A percentile compares a stretch with the other conserved stretches of the same genome.
These are phyloP conservation scores for Lacerta viridis DNA, from an alignment of 2,797 vertebrate genomes.

Conservation along the genomic window DNA sequence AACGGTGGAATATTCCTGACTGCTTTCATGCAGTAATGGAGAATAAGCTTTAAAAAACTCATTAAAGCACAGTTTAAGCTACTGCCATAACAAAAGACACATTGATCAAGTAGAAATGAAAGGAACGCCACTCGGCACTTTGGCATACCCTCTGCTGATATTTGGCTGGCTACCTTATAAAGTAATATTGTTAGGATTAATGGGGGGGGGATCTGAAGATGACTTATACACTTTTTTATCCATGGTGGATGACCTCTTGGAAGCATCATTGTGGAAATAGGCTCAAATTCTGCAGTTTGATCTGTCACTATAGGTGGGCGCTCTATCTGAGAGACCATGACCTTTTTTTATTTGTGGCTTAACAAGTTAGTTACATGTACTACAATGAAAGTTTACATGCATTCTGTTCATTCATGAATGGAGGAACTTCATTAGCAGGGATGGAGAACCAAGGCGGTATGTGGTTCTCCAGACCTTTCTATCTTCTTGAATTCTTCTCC, in stretches of 20 bases:
- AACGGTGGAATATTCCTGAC: background rate
- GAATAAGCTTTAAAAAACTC: constrained; percentile 1
- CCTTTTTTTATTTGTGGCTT: background rate
- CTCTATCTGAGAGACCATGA: background rate
- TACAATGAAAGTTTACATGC: background rate
- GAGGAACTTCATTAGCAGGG: background rate
- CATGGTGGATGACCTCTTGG: background rate
- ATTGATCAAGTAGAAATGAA: constrained; percentile 16
- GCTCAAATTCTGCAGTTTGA: background rate
- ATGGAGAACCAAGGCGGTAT: no score
- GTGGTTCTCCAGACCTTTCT: no score
- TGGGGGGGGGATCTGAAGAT: background rate
- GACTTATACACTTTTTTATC: background rate
- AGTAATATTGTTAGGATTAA: background rate
- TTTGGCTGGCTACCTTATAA: background rate
- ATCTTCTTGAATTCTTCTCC: no score
- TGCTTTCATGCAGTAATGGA: background rate
- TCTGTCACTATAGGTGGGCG: background rate
- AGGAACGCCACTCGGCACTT: background rate
- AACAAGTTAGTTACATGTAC: background rate
- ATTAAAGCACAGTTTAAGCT: background rate
- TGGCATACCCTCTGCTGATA: background rate
- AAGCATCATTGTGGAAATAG: background rate
- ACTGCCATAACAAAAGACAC: background rate
- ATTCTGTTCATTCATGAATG: background rate